These are phyloP conservation scores for Globia sparganii DNA, from an alignment of 2,888 invertebrate species.

Conservation along the genomic window DNA sequence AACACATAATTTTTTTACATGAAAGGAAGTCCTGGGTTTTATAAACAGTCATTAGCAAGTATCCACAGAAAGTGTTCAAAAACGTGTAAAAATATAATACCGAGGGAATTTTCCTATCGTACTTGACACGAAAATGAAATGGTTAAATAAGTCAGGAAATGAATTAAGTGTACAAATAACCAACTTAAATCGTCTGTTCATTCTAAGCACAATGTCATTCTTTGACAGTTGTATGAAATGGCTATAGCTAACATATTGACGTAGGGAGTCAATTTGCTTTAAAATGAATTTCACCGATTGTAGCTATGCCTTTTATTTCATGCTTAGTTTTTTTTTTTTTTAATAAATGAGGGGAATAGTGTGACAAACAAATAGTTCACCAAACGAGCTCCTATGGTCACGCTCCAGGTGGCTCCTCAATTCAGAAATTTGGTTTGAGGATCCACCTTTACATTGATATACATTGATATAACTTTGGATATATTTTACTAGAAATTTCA, in stretches of 20 bases:
- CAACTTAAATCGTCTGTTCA: neutral
- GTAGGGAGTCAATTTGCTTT: neutral
- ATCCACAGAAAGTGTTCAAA: neutral
- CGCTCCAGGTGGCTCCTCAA: too few species aligned
- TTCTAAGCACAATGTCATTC: neutral
- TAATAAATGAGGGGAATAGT: too few species aligned
- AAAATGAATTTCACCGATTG: neutral
- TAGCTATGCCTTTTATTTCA: neutral
- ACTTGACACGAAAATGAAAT: neutral
- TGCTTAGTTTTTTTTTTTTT: neutral
- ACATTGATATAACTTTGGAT: too few species aligned
- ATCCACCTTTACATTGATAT: too few species aligned
- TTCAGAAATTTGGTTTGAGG: too few species aligned
- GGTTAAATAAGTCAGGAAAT: neutral
- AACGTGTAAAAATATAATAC: neutral
- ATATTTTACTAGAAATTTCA: too few species aligned
- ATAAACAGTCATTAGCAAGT: neutral
- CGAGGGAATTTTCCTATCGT: neutral
- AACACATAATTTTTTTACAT: neutral
- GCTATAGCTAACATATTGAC: neutral
- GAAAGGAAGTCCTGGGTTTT: neutral
- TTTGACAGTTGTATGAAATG: neutral
- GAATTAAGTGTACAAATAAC: neutral
- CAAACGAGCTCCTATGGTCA: neutral
- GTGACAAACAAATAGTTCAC: neutral